Conservation (phyloP, 2,888 invertebrate species). For the Coenonympha arcania region DNA sequence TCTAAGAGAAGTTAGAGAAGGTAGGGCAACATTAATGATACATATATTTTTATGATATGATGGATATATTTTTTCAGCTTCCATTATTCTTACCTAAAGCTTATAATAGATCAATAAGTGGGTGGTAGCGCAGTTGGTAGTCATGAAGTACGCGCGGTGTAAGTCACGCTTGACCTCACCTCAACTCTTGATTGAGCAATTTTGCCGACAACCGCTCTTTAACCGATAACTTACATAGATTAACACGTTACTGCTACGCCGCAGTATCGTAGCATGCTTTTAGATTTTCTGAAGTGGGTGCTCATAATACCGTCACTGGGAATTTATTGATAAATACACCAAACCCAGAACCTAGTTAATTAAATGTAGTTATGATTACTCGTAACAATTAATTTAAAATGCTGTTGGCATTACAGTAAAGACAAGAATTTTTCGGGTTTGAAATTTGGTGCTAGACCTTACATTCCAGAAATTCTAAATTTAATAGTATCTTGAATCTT, state of each 20-base stretch:
- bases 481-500: no score
- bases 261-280: constrained; percentile 30
- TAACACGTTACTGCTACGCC: constrained; percentile 33
- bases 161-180: constrained; percentile 37
- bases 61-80: constrained; percentile 15
- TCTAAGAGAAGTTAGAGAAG: no score
- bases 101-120: constrained; percentile 34
- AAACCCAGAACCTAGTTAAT: no score
- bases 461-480: no score
- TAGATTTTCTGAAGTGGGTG: background rate
- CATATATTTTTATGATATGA: no score
- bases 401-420: no score
- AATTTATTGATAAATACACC: no score
- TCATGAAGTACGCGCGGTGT: constrained; percentile 35
- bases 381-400: no score
- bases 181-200: constrained; percentile 38
- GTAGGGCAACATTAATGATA: no score
- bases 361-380: no score
- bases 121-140: constrained; percentile 32
- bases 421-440: no score
- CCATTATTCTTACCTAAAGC: constrained; percentile 30
- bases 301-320: background rate
- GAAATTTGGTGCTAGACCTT: no score
- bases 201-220: constrained; percentile 37
- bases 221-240: constrained; percentile 38